Evolutionary conservation across 2,888 invertebrate species (phyloP), one percentile per base, ranked within the genome.

Genomic region (Thera obeliscata): DNA sequence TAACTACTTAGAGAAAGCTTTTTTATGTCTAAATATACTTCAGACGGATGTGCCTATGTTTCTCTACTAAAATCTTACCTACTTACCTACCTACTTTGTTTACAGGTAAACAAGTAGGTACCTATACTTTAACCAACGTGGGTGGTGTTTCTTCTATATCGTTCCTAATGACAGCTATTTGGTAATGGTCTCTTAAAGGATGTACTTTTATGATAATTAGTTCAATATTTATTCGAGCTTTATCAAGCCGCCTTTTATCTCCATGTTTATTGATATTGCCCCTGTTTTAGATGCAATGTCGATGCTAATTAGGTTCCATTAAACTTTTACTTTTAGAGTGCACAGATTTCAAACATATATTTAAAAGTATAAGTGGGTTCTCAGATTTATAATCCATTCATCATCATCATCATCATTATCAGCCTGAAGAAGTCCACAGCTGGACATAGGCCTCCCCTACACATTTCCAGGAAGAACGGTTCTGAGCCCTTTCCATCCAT

Each of bases 131-230:
- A 12, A 12, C 79, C 78, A 46, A 74, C 60, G 88, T 90, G 90
- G 90, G 90, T 90, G 90, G 90, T 83, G 82, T 80, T 83, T 49
- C 66, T 52, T 59, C 81, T 85, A 87, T 87, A 88, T 85, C 87
- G 77, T 77, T 75, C 78, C 78, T 90, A 90, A 91, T 89, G 90
- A 89, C 88, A 87, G 89, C 88, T 88, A 88, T 90, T 91, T 81
- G 87, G 90, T 90, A 91, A 90, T 88, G 85, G 87, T 83, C 83
- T 43, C 43, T 7, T 82, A 81, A 83, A 85, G 84, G 83, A 87
- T 86, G 85, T 86, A 87, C 87, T 88, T 88, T 91, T 90, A 91
- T 89, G 90, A 88, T 92, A 91, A 91, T 91, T 90, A 91, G 89
- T 87, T 84, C 86, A 88, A 87, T 91, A 91, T 91, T 91, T 90